Conservation (phyloP, 53 echinoderm and acorn worm genomes). For the Hippasteria phrygiana region DNA sequence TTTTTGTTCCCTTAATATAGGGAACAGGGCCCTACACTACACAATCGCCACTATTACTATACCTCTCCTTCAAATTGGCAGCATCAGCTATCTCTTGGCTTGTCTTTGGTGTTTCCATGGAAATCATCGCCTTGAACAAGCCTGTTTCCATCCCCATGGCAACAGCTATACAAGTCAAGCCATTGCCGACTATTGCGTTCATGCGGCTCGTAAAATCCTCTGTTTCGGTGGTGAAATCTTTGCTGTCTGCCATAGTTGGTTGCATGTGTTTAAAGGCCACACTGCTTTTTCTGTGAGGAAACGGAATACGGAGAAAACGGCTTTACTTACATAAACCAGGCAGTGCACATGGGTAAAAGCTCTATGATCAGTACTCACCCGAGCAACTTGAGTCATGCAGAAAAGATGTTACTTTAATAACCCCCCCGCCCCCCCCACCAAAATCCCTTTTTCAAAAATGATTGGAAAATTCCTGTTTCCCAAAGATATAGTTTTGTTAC, state of each 20-base stretch:
- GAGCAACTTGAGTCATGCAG: no score
- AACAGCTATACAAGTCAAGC: slow-evolving; percentile 46
- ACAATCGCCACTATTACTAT: neutral
- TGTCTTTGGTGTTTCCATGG: slow-evolving; percentile 77
- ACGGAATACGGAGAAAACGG: no score
- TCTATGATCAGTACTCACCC: no score
- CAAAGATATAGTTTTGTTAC: no score
- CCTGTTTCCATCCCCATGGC: slow-evolving; percentile 80
- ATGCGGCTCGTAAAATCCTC: slow-evolving; percentile 60
- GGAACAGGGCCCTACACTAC: no score
- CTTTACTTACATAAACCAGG: no score
- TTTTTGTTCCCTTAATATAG: no score
- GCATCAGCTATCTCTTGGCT: slow-evolving; percentile 88
- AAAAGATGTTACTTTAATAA: no score
- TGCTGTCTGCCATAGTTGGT: neutral
- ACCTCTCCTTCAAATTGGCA: slow-evolving; percentile 93
- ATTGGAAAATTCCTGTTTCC: no score
- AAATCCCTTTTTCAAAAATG: no score
- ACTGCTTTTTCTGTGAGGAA: neutral
- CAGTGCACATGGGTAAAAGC: no score
- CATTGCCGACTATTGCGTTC: slow-evolving; percentile 35
- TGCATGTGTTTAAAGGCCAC: neutral
- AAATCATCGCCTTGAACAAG: slow-evolving; percentile 77
- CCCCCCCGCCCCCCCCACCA: no score
- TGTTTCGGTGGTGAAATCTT: neutral